Base-by-base conservation (phyloP, 2,113 vertebrate genomes). In the Scomber scombrus region DNA sequence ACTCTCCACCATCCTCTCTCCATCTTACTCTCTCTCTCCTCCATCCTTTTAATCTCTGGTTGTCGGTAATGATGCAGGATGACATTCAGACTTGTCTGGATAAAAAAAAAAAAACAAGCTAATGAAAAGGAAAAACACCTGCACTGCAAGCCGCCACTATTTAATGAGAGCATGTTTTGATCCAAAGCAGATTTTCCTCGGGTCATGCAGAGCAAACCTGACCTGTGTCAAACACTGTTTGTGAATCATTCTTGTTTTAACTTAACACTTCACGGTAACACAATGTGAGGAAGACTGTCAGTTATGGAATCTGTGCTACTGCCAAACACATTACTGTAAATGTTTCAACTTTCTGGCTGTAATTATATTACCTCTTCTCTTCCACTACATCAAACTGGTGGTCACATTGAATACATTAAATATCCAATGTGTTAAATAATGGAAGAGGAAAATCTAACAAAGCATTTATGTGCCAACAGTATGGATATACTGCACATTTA, bases 21-120 rank as follows among this genome's bases (percentile, higher is more conserved):
- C 26, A 29, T 75, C 31, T 81, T 15, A 23, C 62, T 54, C 26
- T 66, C 7, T 63, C 11, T 52, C 16, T 58, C 23, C 13, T 2
- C 50, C 21, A 16, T 81, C 34, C 34, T 71, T 66, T 81, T 75
- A 80, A 83, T 89, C 70, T 88, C 68, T 78, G 58, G 47, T 78
- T 85, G 77, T 85, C 50, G 23, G 54, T 74, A 81, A 88, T 83
- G 75, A 87, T 85, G 80, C 76, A 77, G 70, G 78, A 78, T 71
- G 73, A 75, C 74, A 73, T 87, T 80, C 71, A 76, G 68, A 76
- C 52, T 45, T 45, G 54, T 60, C 55, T 63, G 52, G 43, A 34
- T 78, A 11, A 56, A 78, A 70, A 84, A 78, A 70, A 84, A 81
- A 71, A 23, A 68, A 74, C 40, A 82, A 78, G 77, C 29, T 65